Conservation (phyloP, 2,113 vertebrate genomes). For the Menidia beryllina region DNA sequence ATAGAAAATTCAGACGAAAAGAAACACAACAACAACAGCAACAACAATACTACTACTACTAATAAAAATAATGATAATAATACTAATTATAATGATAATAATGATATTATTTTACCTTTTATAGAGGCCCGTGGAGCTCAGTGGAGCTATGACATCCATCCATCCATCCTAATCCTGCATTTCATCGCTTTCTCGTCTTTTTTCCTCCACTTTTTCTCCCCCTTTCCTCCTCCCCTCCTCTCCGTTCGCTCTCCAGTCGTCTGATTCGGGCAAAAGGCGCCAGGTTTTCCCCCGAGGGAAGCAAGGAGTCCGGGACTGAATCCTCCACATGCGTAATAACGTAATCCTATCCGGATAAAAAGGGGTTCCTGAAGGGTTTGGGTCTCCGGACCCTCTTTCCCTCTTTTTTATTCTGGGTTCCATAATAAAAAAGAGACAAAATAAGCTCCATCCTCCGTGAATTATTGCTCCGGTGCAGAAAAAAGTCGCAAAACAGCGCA, state of each 20-base stretch:
- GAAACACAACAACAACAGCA: not conserved
- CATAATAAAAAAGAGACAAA: not conserved
- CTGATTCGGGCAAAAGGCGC: slow-evolving; percentile 90
- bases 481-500: too few relatives aligned
- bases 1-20: too few relatives aligned
- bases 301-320: slow-evolving; percentile 88
- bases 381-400: too few relatives aligned
- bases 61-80: slow-evolving; percentile 6
- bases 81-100: slow-evolving; percentile 8
- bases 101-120: slow-evolving; percentile 42
- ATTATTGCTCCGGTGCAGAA: too few relatives aligned
- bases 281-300: slow-evolving; percentile 88
- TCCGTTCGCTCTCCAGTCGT: slow-evolving; percentile 85
- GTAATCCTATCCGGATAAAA: slow-evolving; percentile 88
- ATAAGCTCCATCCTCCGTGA: not conserved
- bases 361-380: slow-evolving; percentile 54
- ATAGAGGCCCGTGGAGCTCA: slow-evolving; percentile 8
- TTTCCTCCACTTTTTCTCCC: slow-evolving; percentile 33
- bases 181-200: slow-evolving; percentile 59
- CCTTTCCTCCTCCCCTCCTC: slow-evolving; percentile 58
- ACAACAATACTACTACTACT: not conserved
- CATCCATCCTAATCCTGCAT: slow-evolving; percentile 53
- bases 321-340: slow-evolving; percentile 88
- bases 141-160: slow-evolving; percentile 52
- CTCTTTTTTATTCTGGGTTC: slow-evolving; percentile 9